Base-by-base conservation (phyloP, 2,113 vertebrate genomes). In the Herpailurus yagouaroundi region DNA sequence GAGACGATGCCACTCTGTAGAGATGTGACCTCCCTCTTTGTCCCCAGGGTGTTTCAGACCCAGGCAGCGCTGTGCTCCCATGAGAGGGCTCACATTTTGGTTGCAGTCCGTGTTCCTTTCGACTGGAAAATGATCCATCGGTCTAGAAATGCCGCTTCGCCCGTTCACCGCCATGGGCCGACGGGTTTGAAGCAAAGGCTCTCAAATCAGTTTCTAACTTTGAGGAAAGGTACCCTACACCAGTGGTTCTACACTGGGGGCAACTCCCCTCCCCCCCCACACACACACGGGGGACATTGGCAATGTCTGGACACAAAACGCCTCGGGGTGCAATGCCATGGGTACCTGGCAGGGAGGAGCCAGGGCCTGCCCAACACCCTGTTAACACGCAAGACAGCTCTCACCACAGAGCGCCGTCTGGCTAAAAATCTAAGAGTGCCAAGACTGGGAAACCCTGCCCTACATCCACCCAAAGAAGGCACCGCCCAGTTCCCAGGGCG, bases 351-450 rank as follows among this genome's bases (percentile, higher is more conserved):
- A 12, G 41, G 38, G 0, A 19, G 45, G 48, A 74, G 64, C 66
- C 60, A 6, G 63, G 25, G 14, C 3, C 63, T 1, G 23, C 57
- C 16, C 4, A 31, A 1, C 8, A 16, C 7, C n/a, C 38, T 12
- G 14, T 14, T 14, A 13, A 1, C 4, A 14, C 8, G 3, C n/a
- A 16, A 14, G 16, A 50, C 13, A 27, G 12, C 50, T 8, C 55
- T 18, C 11, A 0, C 13, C 5, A 1, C 55, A 1, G 25, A 52
- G 69, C 21, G 60, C 23, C 5, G 38, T 1, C 1, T 1, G 5
- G n/a, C 55, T 18, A 1, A 76, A 66, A 71, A 4, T 0, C 1
- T 5, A 29, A 9, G 2, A 0, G n/a, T 2, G 33, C n/a, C 1
- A 1, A n/a, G 15, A 48, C 55, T 23, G 74, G 13, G 57, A 36